Base-by-base conservation (phyloP, 2,113 vertebrate species). In the Petroica traversi region DNA sequence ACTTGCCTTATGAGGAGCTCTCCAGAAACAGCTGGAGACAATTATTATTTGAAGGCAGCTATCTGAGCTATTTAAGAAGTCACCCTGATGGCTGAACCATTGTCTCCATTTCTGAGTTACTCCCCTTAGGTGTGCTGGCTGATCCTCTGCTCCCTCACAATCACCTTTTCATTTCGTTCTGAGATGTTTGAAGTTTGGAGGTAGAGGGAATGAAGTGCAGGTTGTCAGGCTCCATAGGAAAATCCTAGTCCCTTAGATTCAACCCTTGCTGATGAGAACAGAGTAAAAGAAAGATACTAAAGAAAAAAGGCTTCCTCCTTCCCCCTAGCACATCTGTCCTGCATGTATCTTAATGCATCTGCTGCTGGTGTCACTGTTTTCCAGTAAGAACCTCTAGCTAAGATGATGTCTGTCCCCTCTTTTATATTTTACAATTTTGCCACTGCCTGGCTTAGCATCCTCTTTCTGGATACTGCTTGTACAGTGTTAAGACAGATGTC, bases 11-110 rank as follows among this genome's bases (percentile, higher is more conserved):
- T 45, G 57, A 90, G 67, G 63, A 86, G 34, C 41, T 94, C 62
- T 94, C 20, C 41, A 81, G 89, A 93, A 95, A 63, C 33, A 89
- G 75, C 62, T 94, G 85, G 89, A 64, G 66, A 80, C 43, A 73
- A 66, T 73, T 95, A 19, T 85, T 93, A 43, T 86, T 88, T 94
- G 74, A 88, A 96, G 68, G 34, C 68, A 76, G 68, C 54, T 72
- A 4, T 64, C 62, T 74, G 62, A 78, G 57, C 64, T 74, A 71
- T 92, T 90, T 86, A 92, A 92, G 40, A 94, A 89, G 52, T 85
- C 82, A 86, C 22, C 38, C 55, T 74, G 38, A n/a, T 85, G 62
- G n/a, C 74, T 92, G 52, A 93, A 71, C n/a, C 10, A 10, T 89
- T 86, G 68, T 92, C 69, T 55, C 59, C 18, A 15, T 96, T 93